Evolutionary conservation across 2,797 vertebrate genomes (phyloP).

Genomic region (Schizopygopsis pylzovi): DNA sequence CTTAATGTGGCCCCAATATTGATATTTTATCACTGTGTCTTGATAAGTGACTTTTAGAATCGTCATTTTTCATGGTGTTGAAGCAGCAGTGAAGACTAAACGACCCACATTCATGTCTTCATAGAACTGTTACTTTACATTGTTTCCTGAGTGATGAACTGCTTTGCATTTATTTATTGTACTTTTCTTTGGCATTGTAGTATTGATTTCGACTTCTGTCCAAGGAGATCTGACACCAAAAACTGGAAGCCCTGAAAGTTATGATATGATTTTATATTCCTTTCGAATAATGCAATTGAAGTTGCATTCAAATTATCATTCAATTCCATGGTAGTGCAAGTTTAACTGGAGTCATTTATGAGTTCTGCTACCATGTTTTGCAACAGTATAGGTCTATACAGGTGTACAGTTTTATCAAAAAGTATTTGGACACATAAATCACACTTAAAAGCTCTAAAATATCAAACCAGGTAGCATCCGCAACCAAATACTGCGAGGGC

Average conservation of each 20-base stretch:
- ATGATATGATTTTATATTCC: neutral
- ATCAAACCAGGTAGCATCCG: neutral
- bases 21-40: slow-evolving; percentile 90
- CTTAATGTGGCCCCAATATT: slow-evolving; percentile 90
- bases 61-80: slow-evolving; percentile 80
- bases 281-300: neutral
- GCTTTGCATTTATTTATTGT: slow-evolving; percentile 7
- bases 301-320: neutral
- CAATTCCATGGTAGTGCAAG: neutral
- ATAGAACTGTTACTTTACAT: slow-evolving; percentile 78
- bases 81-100: slow-evolving; percentile 79
- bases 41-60: slow-evolving; percentile 82
- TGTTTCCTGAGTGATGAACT: slow-evolving; percentile 75
- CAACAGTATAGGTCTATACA: neutral
- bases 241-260: neutral
- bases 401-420: neutral
- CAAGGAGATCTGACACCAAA: neutral
- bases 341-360: neutral
- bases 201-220: neutral
- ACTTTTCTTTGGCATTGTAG: neutral
- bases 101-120: slow-evolving; percentile 77
- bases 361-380: neutral
- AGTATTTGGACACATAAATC: neutral
- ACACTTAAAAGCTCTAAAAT: neutral
- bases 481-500: neutral